Evolutionary conservation across 1,140 invertebrate genomes (phyloP).

Genomic region (Zophobas morio): DNA sequence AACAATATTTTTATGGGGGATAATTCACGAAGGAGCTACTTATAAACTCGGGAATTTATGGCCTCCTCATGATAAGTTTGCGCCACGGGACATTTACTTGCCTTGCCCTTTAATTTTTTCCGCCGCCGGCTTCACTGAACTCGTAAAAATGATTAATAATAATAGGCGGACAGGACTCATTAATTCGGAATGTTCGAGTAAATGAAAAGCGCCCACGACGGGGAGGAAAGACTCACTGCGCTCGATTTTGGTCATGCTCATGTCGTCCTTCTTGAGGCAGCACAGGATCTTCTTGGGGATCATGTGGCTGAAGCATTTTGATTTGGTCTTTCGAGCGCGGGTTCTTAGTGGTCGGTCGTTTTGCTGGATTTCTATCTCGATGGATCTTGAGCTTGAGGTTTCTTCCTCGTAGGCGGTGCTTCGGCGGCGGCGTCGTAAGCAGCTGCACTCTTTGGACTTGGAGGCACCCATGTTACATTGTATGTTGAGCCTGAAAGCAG

Average conservation of each 20-base stretch:
- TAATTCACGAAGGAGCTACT: not conserved
- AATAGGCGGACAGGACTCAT: not conserved
- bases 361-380: slow-evolving; percentile 23
- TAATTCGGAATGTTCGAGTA: not conserved
- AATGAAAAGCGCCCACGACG: not conserved
- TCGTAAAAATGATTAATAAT: slow-evolving; percentile 31
- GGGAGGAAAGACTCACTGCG: slow-evolving; percentile 73
- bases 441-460: slow-evolving; percentile 22
- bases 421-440: slow-evolving; percentile 11
- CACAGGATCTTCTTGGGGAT: slow-evolving; percentile 57
- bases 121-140: not conserved
- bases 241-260: slow-evolving; percentile 79
- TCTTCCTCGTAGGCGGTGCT: slow-evolving; percentile 27
- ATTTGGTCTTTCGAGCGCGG: slow-evolving; percentile 20
- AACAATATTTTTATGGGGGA: slow-evolving; percentile 12
- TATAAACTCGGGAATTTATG: slow-evolving; percentile 26
- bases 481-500: not conserved
- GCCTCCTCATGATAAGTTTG: slow-evolving; percentile 25
- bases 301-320: slow-evolving; percentile 37
- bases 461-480: slow-evolving; percentile 24
- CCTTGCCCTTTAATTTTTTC: slow-evolving; percentile 27
- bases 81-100: slow-evolving; percentile 35
- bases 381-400: slow-evolving; percentile 28
- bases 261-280: slow-evolving; percentile 66
- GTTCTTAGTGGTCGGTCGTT: slow-evolving; percentile 1